A percentile compares a stretch with the other conserved stretches of the same genome.
These are phyloP conservation scores for Varecia variegata DNA, from an alignment of 2,797 vertebrate genomes.

Conservation along the genomic window DNA sequence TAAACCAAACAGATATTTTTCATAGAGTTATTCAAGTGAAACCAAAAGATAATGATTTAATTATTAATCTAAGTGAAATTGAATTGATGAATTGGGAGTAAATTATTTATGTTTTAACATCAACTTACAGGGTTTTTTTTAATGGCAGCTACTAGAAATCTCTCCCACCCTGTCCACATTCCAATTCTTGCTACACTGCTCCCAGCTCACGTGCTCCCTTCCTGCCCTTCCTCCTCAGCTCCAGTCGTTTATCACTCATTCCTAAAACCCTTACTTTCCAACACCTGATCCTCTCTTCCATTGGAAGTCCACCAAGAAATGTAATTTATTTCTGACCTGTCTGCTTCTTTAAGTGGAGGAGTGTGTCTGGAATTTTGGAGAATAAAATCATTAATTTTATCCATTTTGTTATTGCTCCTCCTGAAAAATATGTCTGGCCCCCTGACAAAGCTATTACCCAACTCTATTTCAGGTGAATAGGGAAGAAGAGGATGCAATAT, in stretches of 20 bases:
- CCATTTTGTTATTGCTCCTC: neutral
- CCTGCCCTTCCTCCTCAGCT: neutral
- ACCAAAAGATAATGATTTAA: neutral
- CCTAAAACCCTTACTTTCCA: neutral
- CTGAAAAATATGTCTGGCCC: neutral
- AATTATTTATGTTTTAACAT: slow-evolving; percentile 23
- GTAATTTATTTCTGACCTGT: neutral
- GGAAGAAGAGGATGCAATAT: neutral
- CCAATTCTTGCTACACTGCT: neutral
- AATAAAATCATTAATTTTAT: neutral
- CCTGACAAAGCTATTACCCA: neutral
- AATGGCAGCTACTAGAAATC: neutral
- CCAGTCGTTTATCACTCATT: neutral
- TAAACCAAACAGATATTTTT: neutral
- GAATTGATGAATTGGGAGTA: slow-evolving; percentile 13
- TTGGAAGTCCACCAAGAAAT: neutral
- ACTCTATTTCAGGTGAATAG: neutral
- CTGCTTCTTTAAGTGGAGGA: neutral
- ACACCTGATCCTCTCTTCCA: neutral
- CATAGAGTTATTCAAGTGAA: neutral
- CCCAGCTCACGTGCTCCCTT: neutral
- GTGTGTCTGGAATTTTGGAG: neutral
- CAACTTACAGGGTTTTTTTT: neutral
- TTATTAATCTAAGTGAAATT: neutral
- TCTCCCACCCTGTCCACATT: neutral